phyloP scores from a whole-genome alignment of 2,888 invertebrate genomes.

The Scelioninae gen. 1 region DNA sequence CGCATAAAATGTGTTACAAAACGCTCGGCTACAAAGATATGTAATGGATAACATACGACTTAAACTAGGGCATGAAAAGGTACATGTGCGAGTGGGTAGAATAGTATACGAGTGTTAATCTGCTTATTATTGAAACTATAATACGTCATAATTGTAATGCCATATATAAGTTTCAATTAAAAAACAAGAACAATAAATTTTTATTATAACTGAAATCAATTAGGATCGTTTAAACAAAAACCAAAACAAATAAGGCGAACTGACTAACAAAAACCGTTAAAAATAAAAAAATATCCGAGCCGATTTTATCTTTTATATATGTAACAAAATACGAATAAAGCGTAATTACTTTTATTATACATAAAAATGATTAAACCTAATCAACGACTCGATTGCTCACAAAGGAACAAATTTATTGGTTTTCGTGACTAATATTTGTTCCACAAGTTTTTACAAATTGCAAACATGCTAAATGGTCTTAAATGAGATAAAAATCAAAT shows the following conservation, averaged over 20 bases:
- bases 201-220: no score
- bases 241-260: background rate
- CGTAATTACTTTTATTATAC: background rate
- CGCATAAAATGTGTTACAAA: conserved; percentile 63
- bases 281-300: background rate
- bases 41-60: conserved; percentile 60
- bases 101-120: conserved; percentile 59
- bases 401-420: conserved; percentile 11
- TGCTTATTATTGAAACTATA: conserved; percentile 56
- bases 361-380: conserved; percentile 1
- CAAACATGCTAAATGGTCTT: conserved; percentile 5
- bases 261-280: background rate
- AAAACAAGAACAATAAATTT: background rate
- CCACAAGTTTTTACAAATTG: conserved; percentile 15
- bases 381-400: background rate
- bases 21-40: conserved; percentile 56
- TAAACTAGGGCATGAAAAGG: conserved; percentile 68
- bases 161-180: conserved; percentile 2
- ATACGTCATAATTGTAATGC: conserved; percentile 35
- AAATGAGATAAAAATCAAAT: background rate
- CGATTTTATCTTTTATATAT: background rate
- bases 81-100: conserved; percentile 56
- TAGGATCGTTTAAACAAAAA: no score
- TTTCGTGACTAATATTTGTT: conserved; percentile 24
- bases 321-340: no score